Conservation (phyloP, 2,797 vertebrate species). For the Mareca penelope region DNA sequence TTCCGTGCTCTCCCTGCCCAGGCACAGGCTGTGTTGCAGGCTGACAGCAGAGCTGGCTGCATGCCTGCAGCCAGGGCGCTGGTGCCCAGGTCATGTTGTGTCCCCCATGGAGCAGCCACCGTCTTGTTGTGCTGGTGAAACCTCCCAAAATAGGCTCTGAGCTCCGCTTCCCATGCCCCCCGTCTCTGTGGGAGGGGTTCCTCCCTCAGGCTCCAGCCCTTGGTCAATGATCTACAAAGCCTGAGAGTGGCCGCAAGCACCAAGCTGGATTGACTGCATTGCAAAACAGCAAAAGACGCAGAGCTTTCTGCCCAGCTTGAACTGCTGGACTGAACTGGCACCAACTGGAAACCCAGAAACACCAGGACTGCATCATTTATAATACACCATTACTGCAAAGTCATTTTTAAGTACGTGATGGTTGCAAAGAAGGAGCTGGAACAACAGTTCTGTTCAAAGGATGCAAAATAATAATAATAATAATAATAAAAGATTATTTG, state of each 20-base stretch:
- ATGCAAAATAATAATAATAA: neutral
- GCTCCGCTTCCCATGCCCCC: neutral
- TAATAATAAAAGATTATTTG: neutral
- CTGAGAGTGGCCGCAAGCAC: rapidly evolving
- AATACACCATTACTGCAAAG: neutral
- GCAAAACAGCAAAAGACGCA: neutral
- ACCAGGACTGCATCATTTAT: neutral
- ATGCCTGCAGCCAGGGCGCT: no score
- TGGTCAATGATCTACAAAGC: neutral
- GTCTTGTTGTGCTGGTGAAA: rapidly evolving
- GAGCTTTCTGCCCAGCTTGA: neutral
- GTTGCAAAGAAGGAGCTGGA: neutral
- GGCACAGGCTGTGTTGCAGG: rapidly evolving
- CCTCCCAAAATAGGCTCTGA: neutral
- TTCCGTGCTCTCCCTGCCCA: neutral
- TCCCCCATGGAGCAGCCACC: neutral
- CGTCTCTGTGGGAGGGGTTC: neutral
- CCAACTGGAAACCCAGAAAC: neutral
- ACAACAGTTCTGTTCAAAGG: neutral
- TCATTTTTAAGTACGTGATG: neutral
- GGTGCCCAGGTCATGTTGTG: neutral
- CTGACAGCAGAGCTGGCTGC: neutral
- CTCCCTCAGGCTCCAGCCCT: neutral
- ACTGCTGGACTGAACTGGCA: neutral
- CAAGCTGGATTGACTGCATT: rapidly evolving